Percentiles rank a stretch among this genome's conserved stretches.
phyloP scores from a whole-genome alignment of 2,888 invertebrate genomes.

The Chromoteleia sp. region DNA sequence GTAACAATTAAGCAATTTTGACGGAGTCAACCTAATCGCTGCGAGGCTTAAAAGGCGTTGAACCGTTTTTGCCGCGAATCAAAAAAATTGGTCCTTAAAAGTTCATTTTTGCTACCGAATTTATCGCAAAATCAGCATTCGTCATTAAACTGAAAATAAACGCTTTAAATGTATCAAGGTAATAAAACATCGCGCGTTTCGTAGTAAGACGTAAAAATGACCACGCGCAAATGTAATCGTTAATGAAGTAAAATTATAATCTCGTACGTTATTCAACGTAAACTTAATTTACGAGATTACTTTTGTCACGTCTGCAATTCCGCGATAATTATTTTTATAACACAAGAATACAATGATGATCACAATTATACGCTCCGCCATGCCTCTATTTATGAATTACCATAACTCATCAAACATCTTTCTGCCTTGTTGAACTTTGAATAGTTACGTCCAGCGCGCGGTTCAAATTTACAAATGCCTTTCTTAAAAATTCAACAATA shows the following conservation, averaged over 20 bases:
- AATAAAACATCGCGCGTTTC: slow-evolving; percentile 9
- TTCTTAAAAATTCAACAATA: slow-evolving; percentile 33
- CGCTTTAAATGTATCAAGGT: slow-evolving; percentile 20
- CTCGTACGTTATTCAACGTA: slow-evolving; percentile 11
- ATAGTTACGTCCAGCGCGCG: slow-evolving; percentile 7
- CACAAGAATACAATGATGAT: slow-evolving; percentile 5
- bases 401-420: slow-evolving; percentile 39
- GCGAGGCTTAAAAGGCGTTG: not conserved
- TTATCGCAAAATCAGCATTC: slow-evolving; percentile 13
- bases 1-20: not conserved
- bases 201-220: slow-evolving; percentile 7
- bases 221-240: slow-evolving; percentile 11
- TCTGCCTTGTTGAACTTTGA: slow-evolving; percentile 39
- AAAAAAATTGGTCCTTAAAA: not conserved
- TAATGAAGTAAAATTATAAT: slow-evolving; percentile 11
- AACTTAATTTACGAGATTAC: slow-evolving; percentile 18
- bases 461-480: slow-evolving; percentile 11
- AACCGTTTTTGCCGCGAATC: not conserved
- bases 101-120: not conserved
- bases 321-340: slow-evolving; percentile 10
- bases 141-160: slow-evolving; percentile 10
- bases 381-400: slow-evolving; percentile 25
- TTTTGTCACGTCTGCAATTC: slow-evolving; percentile 11
- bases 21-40: not conserved
- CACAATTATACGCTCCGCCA: slow-evolving; percentile 23